Evolutionary conservation across 2,888 invertebrate genomes (phyloP), one percentile per base, ranked within the genome.

Genomic region (Herminia tarsipennalis): DNA sequence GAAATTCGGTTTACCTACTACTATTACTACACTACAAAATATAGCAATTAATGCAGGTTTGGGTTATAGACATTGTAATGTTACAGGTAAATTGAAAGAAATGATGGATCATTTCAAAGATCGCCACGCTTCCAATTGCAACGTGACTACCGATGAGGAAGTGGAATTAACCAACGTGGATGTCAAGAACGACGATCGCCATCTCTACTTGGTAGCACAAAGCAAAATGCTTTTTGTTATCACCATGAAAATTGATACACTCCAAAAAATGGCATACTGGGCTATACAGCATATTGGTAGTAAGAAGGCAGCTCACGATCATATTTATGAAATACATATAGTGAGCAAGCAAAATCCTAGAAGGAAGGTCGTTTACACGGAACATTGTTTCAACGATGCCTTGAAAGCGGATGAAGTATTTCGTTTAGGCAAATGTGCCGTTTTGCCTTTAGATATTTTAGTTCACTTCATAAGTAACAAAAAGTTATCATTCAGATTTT

Each of bases 31-130:
- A n/a, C n/a, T n/a, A n/a, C n/a, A n/a, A n/a, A n/a, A n/a, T n/a
- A n/a, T n/a, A n/a, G n/a, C n/a, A n/a, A n/a, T n/a, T n/a, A n/a
- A n/a, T n/a, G n/a, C n/a, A n/a, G n/a, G n/a, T n/a, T n/a, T n/a
- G n/a, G n/a, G n/a, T n/a, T n/a, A n/a, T n/a, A n/a, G n/a, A n/a
- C n/a, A n/a, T 14, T 29, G 17, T 6, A 18, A 33, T 29, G 34
- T 69, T 59, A 20, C 73, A 88, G 88, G 88, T 8, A 74, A 80
- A 45, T 48, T 86, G 13, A 81, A 75, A 44, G 77, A 80, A 16
- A 76, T 90, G 62, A 71, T 87, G 75, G 75, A 80, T 1, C 90
- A 90, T 53, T 88, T 86, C 59, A 82, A 85, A 53, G 86, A 86
- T 0, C 81, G 80, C 22, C 90, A 90, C 44, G 63, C 80, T 0